phyloP scores from a whole-genome alignment of 2,113 vertebrate genomes.

The Nipponia nippon region DNA sequence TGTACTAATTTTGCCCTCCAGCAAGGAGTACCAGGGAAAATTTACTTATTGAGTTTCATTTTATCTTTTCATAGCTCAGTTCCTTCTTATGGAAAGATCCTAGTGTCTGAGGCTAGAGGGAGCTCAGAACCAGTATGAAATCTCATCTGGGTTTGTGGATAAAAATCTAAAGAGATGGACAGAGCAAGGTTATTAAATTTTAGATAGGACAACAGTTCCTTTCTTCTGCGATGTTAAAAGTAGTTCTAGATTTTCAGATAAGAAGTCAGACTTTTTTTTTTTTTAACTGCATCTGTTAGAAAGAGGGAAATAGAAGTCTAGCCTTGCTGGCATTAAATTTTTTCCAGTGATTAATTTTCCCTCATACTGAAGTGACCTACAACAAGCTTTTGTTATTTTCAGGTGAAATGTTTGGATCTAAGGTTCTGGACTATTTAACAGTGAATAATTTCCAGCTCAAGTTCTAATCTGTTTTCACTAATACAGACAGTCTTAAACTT shows the following conservation, averaged over 20 bases:
- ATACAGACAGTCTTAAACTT: slow-evolving; percentile 48
- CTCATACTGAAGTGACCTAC: not conserved
- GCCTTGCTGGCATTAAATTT: not conserved
- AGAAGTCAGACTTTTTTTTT: not conserved
- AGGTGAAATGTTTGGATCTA: slow-evolving; percentile 21
- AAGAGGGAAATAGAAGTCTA: not conserved
- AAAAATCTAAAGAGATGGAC: not conserved
- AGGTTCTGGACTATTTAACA: slow-evolving; percentile 60
- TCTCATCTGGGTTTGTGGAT: not conserved
- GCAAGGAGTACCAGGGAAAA: not conserved
- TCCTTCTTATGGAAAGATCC: not conserved
- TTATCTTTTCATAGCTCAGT: not conserved
- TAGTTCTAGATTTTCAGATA: not conserved
- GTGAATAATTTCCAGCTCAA: slow-evolving; percentile 57
- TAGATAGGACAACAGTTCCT: not conserved
- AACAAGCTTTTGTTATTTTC: not conserved
- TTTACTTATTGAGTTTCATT: not conserved
- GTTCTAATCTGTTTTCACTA: slow-evolving; percentile 59
- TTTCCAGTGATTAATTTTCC: not conserved
- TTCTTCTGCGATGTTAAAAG: not conserved
- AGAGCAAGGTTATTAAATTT: not conserved
- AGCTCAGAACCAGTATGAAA: not conserved
- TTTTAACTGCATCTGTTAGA: not conserved
- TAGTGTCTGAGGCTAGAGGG: not conserved
- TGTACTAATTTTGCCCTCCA: not conserved